Percentiles rank a stretch among this genome's conserved stretches.
phyloP scores from a whole-genome alignment of 2,888 invertebrate genomes.

The Limenitis camilla region DNA sequence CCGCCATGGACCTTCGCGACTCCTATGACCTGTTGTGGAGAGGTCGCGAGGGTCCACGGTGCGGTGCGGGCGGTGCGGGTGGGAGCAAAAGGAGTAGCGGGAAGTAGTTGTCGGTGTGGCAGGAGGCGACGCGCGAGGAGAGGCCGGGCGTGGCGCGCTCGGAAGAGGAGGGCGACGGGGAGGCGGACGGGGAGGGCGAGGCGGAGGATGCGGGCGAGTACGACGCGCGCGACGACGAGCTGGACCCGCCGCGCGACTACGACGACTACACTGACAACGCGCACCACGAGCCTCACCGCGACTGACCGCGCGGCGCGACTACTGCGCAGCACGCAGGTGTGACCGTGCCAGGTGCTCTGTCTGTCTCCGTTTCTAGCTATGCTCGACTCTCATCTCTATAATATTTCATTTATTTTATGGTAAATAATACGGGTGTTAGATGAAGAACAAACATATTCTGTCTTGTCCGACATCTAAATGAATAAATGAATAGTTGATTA shows the following conservation, averaged over 20 bases:
- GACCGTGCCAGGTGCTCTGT: neutral
- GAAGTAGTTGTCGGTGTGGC: slow-evolving; percentile 36
- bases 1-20: neutral
- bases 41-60: slow-evolving; percentile 2
- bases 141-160: slow-evolving; percentile 28
- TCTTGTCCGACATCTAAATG: no score
- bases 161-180: slow-evolving; percentile 23
- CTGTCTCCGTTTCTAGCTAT: no score
- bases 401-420: no score
- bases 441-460: no score
- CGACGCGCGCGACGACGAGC: slow-evolving; percentile 42
- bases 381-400: no score
- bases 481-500: no score
- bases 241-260: slow-evolving; percentile 56
- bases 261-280: slow-evolving; percentile 67
- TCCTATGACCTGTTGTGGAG: neutral
- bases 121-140: slow-evolving; percentile 30
- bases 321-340: slow-evolving; percentile 9
- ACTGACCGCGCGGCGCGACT: no score
- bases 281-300: slow-evolving; percentile 49
- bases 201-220: slow-evolving; percentile 34
- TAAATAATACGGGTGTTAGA: no score
- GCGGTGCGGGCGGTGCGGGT: neutral
- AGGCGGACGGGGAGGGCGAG: slow-evolving; percentile 30
- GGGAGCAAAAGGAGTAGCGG: slow-evolving; percentile 13